Evolutionary conservation across 2,888 invertebrate genomes (phyloP).

Genomic region (Ecdyonurus torrentis): DNA sequence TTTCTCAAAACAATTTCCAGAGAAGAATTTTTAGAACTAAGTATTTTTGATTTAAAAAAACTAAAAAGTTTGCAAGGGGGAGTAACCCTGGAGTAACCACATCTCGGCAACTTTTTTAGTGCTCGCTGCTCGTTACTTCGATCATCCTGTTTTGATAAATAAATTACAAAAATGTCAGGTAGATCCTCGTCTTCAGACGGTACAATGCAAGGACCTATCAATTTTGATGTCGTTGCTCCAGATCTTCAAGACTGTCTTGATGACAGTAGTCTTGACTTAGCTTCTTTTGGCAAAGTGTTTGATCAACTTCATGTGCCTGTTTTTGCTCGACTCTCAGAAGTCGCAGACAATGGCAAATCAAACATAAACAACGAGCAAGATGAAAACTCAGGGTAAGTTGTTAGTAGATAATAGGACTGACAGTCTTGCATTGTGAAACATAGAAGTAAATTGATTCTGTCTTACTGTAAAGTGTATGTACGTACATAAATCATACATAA

Average conservation of each 20-base stretch:
- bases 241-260: constrained; percentile 36
- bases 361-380: constrained; percentile 19
- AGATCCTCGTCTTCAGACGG: not conserved
- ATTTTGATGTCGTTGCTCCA: constrained; percentile 30
- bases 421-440: no score
- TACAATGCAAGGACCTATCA: constrained; percentile 18
- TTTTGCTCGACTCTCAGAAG: constrained; percentile 24
- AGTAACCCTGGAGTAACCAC: no score
- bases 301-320: constrained; percentile 28
- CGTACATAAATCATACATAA: not conserved
- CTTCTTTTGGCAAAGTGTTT: constrained; percentile 31
- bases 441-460: no score
- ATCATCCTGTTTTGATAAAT: no score
- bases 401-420: no score
- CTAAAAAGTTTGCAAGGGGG: no score
- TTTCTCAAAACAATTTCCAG: no score
- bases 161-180: not conserved
- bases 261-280: constrained; percentile 25
- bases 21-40: no score
- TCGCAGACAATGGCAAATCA: constrained; percentile 14
- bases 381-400: constrained; percentile 33
- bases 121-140: no score
- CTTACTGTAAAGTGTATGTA: no score
- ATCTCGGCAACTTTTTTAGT: no score
- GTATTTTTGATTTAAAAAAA: no score